Percentiles rank a stretch among this genome's conserved stretches.
Evolutionary conservation across 2,113 vertebrate species (phyloP).

Genomic region (Cheirogaleus medius): DNA sequence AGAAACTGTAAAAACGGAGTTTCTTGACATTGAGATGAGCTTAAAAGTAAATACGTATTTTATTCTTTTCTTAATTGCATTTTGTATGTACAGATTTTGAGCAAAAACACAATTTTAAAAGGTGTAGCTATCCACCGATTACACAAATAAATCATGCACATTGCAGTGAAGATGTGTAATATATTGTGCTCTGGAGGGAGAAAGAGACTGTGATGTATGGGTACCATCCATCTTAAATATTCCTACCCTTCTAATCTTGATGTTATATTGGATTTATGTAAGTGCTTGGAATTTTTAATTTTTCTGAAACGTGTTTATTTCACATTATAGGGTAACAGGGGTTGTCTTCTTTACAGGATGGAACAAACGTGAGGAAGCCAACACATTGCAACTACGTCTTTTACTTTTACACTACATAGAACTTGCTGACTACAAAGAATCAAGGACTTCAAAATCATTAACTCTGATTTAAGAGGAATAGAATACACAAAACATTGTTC

Average conservation of each 20-base stretch:
- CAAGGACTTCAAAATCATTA: neutral
- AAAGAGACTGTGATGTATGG: neutral
- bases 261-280: neutral
- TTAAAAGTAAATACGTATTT: neutral
- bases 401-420: neutral
- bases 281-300: neutral
- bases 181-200: neutral
- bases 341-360: neutral
- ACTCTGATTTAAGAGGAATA: neutral
- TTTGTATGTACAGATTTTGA: slow-evolving; percentile 7
- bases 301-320: slow-evolving; percentile 16
- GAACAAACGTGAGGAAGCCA: neutral
- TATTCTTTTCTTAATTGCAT: slow-evolving; percentile 11
- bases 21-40: neutral
- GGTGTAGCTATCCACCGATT: neutral
- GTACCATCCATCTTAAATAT: neutral
- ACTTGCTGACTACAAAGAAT: neutral
- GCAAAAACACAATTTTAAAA: slow-evolving; percentile 16
- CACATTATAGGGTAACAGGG: neutral
- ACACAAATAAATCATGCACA: neutral
- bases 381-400: neutral
- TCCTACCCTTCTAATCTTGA: neutral
- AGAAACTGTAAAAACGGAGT: neutral
- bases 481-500: neutral
- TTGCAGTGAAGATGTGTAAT: neutral